Evolutionary conservation across 2,888 invertebrate species (phyloP).

Genomic region (Catocala nupta): DNA sequence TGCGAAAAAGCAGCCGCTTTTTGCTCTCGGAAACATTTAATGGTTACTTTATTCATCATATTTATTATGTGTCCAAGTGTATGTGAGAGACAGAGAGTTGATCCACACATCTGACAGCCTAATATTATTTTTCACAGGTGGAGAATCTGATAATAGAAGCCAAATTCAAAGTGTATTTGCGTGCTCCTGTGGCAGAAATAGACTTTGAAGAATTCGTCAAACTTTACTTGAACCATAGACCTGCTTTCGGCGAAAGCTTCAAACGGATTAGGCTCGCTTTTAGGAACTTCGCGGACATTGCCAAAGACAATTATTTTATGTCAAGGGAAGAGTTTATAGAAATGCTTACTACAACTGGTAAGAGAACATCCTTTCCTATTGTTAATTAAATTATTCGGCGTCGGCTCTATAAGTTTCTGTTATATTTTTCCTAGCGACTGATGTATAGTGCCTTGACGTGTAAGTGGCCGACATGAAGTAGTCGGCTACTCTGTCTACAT

Average conservation of each 20-base stretch:
- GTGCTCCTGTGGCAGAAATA: conserved; percentile 82
- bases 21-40: no score
- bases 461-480: no score
- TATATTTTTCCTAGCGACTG: no score
- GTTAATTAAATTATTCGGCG: neutral
- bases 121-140: conserved; percentile 70
- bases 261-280: conserved; percentile 82
- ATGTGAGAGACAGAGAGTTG: no score
- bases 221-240: conserved; percentile 90
- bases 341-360: conserved; percentile 60
- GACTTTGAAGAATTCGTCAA: conserved; percentile 90
- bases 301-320: conserved; percentile 58
- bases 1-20: no score
- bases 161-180: conserved; percentile 83
- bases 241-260: conserved; percentile 85
- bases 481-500: no score
- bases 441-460: no score
- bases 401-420: no score
- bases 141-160: conserved; percentile 88
- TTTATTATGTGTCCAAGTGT: no score
- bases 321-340: conserved; percentile 76
- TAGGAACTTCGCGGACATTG: conserved; percentile 66
- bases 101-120: neutral
- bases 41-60: no score
- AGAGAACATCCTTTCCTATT: neutral